Base-by-base conservation (phyloP, 2,113 vertebrate species). In the Rhinoderma darwinii region DNA sequence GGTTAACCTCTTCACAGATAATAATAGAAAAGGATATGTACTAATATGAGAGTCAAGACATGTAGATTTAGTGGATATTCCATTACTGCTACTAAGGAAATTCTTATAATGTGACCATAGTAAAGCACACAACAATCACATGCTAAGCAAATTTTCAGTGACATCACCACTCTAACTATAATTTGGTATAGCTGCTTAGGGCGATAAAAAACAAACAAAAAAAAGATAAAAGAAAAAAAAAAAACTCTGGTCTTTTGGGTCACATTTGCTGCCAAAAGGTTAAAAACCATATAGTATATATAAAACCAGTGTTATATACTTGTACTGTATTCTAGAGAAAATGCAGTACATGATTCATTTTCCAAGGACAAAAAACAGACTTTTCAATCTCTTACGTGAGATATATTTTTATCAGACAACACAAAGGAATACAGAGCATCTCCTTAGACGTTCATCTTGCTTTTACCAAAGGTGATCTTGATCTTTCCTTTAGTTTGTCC, bases 401-500 rank as follows among this genome's bases (percentile, higher is more conserved):
- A 88, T 79, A 89, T 88, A 91, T 72, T 72, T 88, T 18, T 86
- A 87, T 70, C 56, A 89, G 80, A 15, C 25, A 89, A 59, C 43
- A 89, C 66, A 89, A 89, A 89, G 75, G 50, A 88, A 27, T 54
- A 30, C 20, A 89, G 75, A 82, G 20, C 27, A 87, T 88, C 88
- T 88, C 20, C 30, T 83, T 82, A 15, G 41, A 54, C 90, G 32
- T 88, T 91, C 77, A 89, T 88, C 87, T 90, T 92, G 56, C 83
- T 91, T 91, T 93, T 89, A 90, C 84, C 84, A 89, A 84, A 90
- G 72, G 37, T 84, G 39, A 89, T 90, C 88, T 91, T 91, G 86
- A 90, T 92, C 82, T 89, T 91, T 88, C 44, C 56, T 89, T 84
- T 68, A 83, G 83, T 92, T 91, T 92, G 88, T 91, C 89, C 88